Conservation (phyloP, 2,888 invertebrate genomes). For the Drosophila ezoana region DNA sequence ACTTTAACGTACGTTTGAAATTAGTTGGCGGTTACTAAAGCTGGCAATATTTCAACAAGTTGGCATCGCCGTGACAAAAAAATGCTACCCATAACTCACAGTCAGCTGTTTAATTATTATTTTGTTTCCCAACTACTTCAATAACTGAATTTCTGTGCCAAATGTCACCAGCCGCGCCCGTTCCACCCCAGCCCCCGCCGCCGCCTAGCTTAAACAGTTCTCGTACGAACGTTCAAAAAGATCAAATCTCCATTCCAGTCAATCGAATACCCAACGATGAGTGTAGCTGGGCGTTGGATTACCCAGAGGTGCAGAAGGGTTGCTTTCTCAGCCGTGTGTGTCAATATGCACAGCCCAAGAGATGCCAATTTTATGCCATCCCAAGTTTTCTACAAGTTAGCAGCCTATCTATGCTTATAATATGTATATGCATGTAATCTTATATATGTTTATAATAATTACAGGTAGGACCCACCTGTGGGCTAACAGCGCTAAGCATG, state of each 20-base stretch:
- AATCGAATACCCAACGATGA: conserved; percentile 64
- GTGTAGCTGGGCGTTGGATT: conserved; percentile 87
- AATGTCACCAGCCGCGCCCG: conserved; percentile 37
- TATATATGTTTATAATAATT: background rate
- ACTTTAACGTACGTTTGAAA: too few relatives aligned
- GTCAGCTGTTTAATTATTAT: conserved; percentile 27
- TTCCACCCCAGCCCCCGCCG: conserved; percentile 41
- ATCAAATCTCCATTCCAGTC: background rate
- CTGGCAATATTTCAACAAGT: conserved; percentile 3
- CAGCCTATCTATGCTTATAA: background rate
- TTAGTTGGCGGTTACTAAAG: background rate
- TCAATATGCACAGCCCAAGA: conserved; percentile 85
- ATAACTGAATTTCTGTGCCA: background rate
- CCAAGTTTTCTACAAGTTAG: conserved; percentile 77
- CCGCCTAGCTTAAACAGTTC: background rate
- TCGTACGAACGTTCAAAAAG: background rate
- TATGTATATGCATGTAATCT: too few relatives aligned
- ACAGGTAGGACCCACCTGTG: conserved; percentile 90
- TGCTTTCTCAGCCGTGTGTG: conserved; percentile 87
- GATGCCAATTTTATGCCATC: conserved; percentile 85
- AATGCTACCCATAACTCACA: conserved; percentile 14
- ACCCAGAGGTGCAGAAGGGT: conserved; percentile 87
- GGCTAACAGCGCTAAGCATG: conserved; percentile 94
- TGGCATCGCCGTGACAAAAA: conserved; percentile 12
- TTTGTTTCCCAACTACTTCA: background rate